Evolutionary conservation across 2,888 invertebrate species (phyloP).

Genomic region (Cryptocheilus praepositus): DNA sequence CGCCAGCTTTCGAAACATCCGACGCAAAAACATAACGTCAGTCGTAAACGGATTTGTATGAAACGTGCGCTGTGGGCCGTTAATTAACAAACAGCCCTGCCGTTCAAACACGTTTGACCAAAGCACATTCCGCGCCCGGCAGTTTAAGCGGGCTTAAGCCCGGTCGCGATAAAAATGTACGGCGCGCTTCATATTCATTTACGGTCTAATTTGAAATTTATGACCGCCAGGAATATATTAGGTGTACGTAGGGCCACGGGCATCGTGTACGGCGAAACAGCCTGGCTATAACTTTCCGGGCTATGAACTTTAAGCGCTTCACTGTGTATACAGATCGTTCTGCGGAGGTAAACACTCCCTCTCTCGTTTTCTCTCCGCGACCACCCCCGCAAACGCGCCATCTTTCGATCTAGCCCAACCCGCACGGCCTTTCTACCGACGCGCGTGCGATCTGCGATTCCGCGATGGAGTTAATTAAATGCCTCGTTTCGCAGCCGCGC

Average conservation of each 20-base stretch:
- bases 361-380: not conserved
- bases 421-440: too few species aligned
- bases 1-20: too few species aligned
- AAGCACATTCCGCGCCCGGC: not conserved
- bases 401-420: too few species aligned
- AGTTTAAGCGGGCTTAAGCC: slow-evolving; percentile 15
- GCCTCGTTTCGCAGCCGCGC: too few species aligned
- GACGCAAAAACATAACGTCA: too few species aligned
- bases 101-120: not conserved
- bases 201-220: slow-evolving; percentile 57
- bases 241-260: slow-evolving; percentile 24
- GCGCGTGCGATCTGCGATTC: too few species aligned
- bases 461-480: too few species aligned
- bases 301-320: slow-evolving; percentile 41
- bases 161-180: slow-evolving; percentile 40
- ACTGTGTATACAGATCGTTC: slow-evolving; percentile 4
- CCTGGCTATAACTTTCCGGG: slow-evolving; percentile 37
- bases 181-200: slow-evolving; percentile 55
- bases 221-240: slow-evolving; percentile 42
- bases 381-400: not conserved
- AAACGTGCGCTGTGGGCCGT: too few species aligned
- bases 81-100: too few species aligned
- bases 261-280: slow-evolving; percentile 21
- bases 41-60: too few species aligned
- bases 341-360: slow-evolving; percentile 7